Evolutionary conservation across 2,888 invertebrate species (phyloP), one percentile per base, ranked within the genome.

Genomic region (Himalopsyche japonica): DNA sequence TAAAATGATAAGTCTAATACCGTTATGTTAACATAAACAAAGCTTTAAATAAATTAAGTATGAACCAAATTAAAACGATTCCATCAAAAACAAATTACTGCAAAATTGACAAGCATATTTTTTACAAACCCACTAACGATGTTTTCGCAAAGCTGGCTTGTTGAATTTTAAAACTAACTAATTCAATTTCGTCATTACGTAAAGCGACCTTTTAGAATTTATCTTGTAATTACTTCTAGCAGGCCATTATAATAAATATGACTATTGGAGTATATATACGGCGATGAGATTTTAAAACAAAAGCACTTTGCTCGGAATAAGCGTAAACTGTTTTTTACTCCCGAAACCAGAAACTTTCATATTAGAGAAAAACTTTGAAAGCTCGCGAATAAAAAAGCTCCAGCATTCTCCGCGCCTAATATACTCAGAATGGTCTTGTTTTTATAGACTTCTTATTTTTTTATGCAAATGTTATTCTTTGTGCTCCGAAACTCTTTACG

Each of bases 371-470:
- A 82, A 82, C 18, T 48, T 27, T 30, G 77, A 32, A 80, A 48
- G 84, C 78, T 81, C 47, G 24, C 43, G 43, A 57, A 76, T 34
- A 30, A 20, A 82, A 49, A 76, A 49, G 32, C 79, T 48, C 82
- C 43, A 34, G 77, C 77, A 77, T 77, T 77, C 57, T 27, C 57
- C 43, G 30, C 57, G 57, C 78, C 76, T 82, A 82, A 84, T 82
- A 84, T 64, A 79, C 48, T 30, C 43, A 34, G 37, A 84, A 84
- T n/a, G 80, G 43, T 77, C 76, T 70, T 84, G 77, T 85, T 83
- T 83, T 85, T 85, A 85, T 83, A 77, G 79, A 49, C 81, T 83
- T 85, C 76, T 82, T 86, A 86, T 86, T 86, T 85, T 85, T 85
- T 84, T 86, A 86, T 86, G 84, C 82, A 85, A 86, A 86, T 84